These are phyloP conservation scores for Platysteira castanea DNA, from an alignment of 2,113 vertebrate genomes.

Conservation along the genomic window DNA sequence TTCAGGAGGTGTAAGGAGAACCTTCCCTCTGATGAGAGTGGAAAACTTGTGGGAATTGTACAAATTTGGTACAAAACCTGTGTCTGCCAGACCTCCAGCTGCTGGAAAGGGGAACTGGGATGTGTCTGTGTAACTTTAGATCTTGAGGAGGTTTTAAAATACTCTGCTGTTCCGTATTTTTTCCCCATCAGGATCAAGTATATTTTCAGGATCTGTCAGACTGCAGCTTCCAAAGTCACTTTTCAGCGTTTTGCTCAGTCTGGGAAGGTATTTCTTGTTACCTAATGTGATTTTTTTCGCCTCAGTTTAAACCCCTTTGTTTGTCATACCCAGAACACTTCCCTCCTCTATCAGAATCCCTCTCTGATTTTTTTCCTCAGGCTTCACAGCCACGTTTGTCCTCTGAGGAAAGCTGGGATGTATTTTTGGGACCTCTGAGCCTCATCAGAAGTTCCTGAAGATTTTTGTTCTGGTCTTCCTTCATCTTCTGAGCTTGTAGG, in stretches of 20 bases:
- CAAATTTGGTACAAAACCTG: not conserved
- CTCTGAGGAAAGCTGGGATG: not conserved
- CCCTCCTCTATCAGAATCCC: accelerated
- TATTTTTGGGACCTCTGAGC: not conserved
- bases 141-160: not conserved
- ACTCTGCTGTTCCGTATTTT: not conserved
- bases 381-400: not conserved
- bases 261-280: not conserved
- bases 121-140: not conserved
- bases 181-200: not conserved
- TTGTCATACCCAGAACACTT: not conserved
- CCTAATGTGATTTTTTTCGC: not conserved
- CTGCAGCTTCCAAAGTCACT: not conserved
- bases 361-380: not conserved
- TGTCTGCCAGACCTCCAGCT: not conserved
- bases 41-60: not conserved
- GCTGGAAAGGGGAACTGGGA: not conserved
- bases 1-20: not conserved
- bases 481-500: not conserved
- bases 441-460: not conserved
- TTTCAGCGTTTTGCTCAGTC: not conserved
- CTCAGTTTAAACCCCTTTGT: not conserved
- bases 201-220: not conserved
- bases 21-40: not conserved
- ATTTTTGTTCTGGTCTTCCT: not conserved